A percentile compares a stretch with the other conserved stretches of the same genome.
These are phyloP conservation scores for Caenorhabditis brenneri DNA, from an alignment of 1,140 invertebrate species.

Conservation along the genomic window DNA sequence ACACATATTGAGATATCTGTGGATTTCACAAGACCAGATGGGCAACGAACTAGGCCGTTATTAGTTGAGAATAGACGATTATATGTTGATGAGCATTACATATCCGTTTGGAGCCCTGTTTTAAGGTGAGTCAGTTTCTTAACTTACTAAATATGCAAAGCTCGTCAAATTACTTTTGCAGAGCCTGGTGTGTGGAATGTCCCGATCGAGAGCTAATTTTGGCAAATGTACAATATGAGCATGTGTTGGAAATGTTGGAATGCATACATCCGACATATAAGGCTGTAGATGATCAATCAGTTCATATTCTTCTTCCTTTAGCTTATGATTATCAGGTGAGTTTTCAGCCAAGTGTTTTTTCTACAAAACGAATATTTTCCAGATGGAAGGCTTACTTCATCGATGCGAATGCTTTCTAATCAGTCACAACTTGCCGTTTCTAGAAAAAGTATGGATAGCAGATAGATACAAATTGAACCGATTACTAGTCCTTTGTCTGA, in stretches of 20 bases:
- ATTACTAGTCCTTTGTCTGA: conserved; percentile 65
- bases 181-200: conserved; percentile 70
- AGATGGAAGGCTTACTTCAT: conserved; percentile 70
- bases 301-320: conserved; percentile 68
- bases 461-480: conserved; percentile 70
- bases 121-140: conserved; percentile 50
- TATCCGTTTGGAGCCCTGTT: conserved; percentile 68
- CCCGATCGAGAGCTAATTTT: conserved; percentile 68
- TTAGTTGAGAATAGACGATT: conserved; percentile 68
- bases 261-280: conserved; percentile 71
- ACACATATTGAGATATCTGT: conserved; percentile 63
- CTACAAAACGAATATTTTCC: conserved; percentile 16
- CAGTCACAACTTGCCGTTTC: conserved; percentile 68
- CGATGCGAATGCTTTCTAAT: conserved; percentile 71
- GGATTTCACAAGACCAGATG: conserved; percentile 69
- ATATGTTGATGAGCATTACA: conserved; percentile 71
- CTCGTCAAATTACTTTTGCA: conserved; percentile 22
- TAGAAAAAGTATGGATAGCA: conserved; percentile 70
- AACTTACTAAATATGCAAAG: not conserved
- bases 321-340: conserved; percentile 70
- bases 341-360: not conserved
- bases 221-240: conserved; percentile 71
- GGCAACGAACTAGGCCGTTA: conserved; percentile 64
- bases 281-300: conserved; percentile 69
- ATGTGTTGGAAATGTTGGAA: conserved; percentile 66